phyloP scores from a whole-genome alignment of 2,113 vertebrate species.

The Shinisaurus crocodilurus region DNA sequence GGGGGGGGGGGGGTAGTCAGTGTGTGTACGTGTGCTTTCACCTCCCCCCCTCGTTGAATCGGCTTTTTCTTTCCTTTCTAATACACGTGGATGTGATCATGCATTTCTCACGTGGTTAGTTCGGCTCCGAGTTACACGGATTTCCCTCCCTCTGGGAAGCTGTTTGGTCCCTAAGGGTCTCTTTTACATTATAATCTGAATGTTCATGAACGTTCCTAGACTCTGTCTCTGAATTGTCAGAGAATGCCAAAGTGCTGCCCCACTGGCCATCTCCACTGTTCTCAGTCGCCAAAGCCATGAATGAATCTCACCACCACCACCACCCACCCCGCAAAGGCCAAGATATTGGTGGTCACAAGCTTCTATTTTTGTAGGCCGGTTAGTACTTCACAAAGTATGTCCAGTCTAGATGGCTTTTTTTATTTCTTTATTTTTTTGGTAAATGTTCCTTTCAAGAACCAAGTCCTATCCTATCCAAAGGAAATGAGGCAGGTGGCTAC shows the following conservation, averaged over 20 bases:
- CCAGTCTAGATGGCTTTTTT: neutral
- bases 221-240: neutral
- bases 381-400: neutral
- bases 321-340: too few species aligned
- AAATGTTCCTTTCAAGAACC: neutral
- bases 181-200: neutral
- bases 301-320: neutral
- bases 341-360: too few species aligned
- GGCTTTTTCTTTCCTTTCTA: too few species aligned
- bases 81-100: neutral
- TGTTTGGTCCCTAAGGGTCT: neutral
- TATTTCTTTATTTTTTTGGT: neutral
- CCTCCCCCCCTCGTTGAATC: too few species aligned
- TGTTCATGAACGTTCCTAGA: neutral
- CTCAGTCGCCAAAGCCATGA: neutral
- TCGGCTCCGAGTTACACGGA: accelerated
- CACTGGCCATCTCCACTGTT: neutral
- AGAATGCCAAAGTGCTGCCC: neutral
- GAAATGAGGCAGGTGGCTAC: too few species aligned
- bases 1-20: too few species aligned
- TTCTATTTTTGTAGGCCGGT: neutral
- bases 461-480: too few species aligned
- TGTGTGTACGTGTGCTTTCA: too few species aligned
- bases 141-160: neutral
- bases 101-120: neutral